Evolutionary conservation across 1,140 invertebrate genomes (phyloP), one percentile per base, ranked within the genome.

Genomic region (Drosophila mauritiana): DNA sequence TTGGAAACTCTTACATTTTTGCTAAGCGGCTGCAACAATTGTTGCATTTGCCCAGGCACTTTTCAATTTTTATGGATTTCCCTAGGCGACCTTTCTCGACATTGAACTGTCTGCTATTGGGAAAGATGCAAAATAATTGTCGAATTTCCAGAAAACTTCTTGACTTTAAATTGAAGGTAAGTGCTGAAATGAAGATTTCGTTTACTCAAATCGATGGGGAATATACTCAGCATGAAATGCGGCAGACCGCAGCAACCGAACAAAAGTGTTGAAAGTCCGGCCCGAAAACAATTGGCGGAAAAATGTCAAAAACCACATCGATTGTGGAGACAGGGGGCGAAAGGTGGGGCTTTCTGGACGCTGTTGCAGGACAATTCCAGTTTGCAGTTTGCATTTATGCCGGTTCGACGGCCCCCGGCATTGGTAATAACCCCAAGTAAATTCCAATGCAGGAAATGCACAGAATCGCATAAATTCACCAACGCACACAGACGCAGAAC

Each of bases 351-450:
- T 42, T 17, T 40, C 7, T 22, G 46, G 49, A 69, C 6, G 56
- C 43, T 53, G 57, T 63, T 37, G 34, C 42, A 40, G 42, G 52
- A 51, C 68, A 78, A 53, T 82, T 67, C 46, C 64, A 56, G 78
- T 43, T 31, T 31, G 25, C 27, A 34, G 48, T 34, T 80, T 65
- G 46, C 74, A 82, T 78, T 88, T 75, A 74, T 78, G 82, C 78
- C 78, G 70, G 58, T 73, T 56, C 76, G 80, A 74, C 13, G 54
- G 43, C n/a, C 57, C 67, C 36, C 49, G 43, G 46, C 74, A 81
- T 82, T 57, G 78, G 78, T 81, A 78, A 85, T 78, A 81, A 85
- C 64, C 79, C 69, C 83, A 86, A 86, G 83, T 88, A 86, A 86
- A 88, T 86, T 83, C 88, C 83, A 79, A 86, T 86, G 75, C 75